Base-by-base conservation (phyloP, 1,140 invertebrate species). In the Saccostrea echinata region DNA sequence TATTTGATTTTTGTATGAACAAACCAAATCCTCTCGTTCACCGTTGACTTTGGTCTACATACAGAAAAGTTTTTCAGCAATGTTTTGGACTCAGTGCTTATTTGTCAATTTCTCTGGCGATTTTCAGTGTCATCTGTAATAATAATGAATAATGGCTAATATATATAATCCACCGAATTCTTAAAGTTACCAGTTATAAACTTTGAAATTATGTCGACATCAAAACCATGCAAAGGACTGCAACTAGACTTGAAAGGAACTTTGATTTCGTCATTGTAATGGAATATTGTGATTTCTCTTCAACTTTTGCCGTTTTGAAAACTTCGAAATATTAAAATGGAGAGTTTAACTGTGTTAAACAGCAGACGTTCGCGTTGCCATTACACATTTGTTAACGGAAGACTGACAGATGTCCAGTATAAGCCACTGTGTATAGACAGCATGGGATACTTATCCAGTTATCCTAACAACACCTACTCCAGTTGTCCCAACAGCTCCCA, bases 1-100 rank as follows among this genome's bases (percentile, higher is more conserved):
- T 8, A 30, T 76, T 76, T 30, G 68, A 76, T 76, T 76, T 76
- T 76, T 76, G 68, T 76, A 76, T 76, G 68, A 30, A 76, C 27
- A 76, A 27, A 27, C 24, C 13, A 33, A 76, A 33, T 76, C 24
- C 27, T 33, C 68, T 27, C 9, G 64, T 27, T 71, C 64, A 33
- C 24, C 24, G 24, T 27, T 57, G 6, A 43, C 43, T 43, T 43
- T 21, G 16, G 55, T 61, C 55, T 61, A 61, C 55, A 61, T n/a
- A 61, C 18, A 21, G 0, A 61, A 61, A 61, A 6, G 55, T 21
- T 61, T 57, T 61, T 21, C 6, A 21, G 55, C 6, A 61, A 61
- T 61, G 0, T 61, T 61, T 61, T 61, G 18, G 18, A 18, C 55
- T 6, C 55, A 18, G 55, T 61, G 55, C 43, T 43, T 43, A 9